A percentile compares a stretch with the other conserved stretches of the same genome.
These are phyloP conservation scores for Cenopis cana DNA, from an alignment of 2,888 invertebrate genomes.

Conservation along the genomic window DNA sequence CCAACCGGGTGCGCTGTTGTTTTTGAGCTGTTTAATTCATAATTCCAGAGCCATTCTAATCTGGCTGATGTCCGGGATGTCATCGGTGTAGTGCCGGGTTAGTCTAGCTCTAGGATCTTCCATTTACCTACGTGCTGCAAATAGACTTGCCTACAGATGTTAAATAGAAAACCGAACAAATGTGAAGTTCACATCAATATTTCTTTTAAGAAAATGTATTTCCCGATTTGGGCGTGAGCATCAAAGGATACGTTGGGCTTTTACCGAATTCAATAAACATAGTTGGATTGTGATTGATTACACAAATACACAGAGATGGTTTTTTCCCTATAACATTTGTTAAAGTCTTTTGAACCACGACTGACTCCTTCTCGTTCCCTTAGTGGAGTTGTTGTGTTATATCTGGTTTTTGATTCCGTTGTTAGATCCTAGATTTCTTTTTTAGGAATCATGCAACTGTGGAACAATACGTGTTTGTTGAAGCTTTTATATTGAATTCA, in stretches of 20 bases:
- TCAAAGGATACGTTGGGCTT: background rate
- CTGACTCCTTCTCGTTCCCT: background rate
- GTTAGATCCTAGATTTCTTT: background rate
- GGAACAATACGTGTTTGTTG: no score
- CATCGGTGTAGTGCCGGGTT: no score
- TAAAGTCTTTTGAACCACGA: background rate
- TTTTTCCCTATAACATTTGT: background rate
- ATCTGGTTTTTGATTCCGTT: background rate
- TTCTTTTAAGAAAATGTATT: background rate
- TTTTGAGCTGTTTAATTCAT: no score
- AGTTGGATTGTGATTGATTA: constrained; percentile 4
- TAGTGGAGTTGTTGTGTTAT: background rate
- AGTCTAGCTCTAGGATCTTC: no score
- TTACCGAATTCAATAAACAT: background rate
- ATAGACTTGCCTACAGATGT: background rate
- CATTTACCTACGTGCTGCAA: background rate
- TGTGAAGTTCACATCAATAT: constrained; percentile 3
- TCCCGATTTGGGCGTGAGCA: background rate
- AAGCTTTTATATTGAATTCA: no score
- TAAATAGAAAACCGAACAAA: background rate
- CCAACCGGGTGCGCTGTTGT: no score
- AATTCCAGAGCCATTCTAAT: no score
- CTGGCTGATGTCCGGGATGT: no score
- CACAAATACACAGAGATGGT: background rate
- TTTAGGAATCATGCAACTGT: background rate